Evolutionary conservation across 1,140 invertebrate species (phyloP).

Genomic region (Onthophagus taurus): DNA sequence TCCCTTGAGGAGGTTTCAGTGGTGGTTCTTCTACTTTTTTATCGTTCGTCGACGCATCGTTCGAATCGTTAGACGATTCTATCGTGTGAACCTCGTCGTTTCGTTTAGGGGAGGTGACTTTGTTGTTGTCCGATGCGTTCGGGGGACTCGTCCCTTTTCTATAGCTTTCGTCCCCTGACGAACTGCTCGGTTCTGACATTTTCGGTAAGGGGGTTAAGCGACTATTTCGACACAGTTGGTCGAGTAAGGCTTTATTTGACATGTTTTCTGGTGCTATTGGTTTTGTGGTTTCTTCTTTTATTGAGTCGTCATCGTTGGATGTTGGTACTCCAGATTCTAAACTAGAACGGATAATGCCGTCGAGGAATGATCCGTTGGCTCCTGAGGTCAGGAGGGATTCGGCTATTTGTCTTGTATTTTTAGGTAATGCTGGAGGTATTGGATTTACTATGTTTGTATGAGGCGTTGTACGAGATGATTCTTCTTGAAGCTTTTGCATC

Average conservation of each 20-base stretch:
- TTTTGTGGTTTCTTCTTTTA: conserved; percentile 35
- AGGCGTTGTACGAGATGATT: conserved; percentile 28
- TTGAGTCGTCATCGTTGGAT: conserved; percentile 21
- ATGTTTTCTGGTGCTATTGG: conserved; percentile 40
- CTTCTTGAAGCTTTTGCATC: conserved; percentile 69
- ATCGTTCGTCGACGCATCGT: conserved; percentile 25
- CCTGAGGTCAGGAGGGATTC: conserved; percentile 52
- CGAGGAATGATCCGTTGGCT: conserved; percentile 59
- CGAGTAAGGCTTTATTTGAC: conserved; percentile 56
- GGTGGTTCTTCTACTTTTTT: conserved; percentile 27
- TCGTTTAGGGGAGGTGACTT: conserved; percentile 9
- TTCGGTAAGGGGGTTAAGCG: conserved; percentile 46
- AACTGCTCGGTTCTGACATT: conserved; percentile 28
- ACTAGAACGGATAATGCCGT: conserved; percentile 71
- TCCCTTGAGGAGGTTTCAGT: conserved; percentile 32
- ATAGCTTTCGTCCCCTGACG: conserved; percentile 31
- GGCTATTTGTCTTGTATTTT: conserved; percentile 49
- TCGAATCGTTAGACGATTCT: conserved; percentile 35
- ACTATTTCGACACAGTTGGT: conserved; percentile 58
- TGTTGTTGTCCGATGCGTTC: conserved; percentile 12
- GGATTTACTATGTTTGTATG: conserved; percentile 24
- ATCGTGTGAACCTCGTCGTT: conserved; percentile 29
- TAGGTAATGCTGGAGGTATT: conserved; percentile 37
- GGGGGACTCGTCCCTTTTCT: conserved; percentile 29
- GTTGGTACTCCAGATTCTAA: conserved; percentile 52